Evolutionary conservation across 2,113 vertebrate species (phyloP).

Genomic region (Meleagris gallopavo): DNA sequence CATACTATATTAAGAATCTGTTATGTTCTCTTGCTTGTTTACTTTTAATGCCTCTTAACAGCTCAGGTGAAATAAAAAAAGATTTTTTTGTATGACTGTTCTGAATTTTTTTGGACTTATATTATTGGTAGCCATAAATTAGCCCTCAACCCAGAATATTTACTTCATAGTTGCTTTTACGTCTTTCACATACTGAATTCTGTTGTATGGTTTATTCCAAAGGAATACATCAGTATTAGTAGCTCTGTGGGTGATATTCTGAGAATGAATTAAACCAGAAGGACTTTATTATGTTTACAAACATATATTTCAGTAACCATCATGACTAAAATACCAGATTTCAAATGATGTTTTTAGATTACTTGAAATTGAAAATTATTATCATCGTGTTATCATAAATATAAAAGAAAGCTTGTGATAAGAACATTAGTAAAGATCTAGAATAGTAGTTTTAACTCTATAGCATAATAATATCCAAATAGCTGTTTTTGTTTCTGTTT

Average conservation of each 20-base stretch:
- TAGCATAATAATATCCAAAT: background rate
- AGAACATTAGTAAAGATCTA: background rate
- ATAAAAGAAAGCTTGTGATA: background rate
- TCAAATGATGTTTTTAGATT: background rate
- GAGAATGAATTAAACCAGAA: background rate
- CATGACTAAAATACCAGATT: background rate
- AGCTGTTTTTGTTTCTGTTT: background rate
- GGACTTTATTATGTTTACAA: background rate
- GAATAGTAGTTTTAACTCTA: background rate
- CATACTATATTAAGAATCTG: constrained; percentile 5
- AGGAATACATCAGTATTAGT: background rate
- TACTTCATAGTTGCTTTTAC: constrained; percentile 3
- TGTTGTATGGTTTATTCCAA: background rate
- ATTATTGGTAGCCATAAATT: constrained; percentile 27
- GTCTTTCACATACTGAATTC: background rate
- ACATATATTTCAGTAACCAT: background rate
- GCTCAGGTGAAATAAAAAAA: background rate
- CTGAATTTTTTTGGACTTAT: background rate
- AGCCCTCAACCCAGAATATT: background rate
- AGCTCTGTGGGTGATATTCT: background rate
- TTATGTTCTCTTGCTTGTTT: background rate
- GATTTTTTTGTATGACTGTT: background rate
- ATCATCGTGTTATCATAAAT: background rate
- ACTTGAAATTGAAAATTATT: background rate
- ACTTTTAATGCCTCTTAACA: constrained; percentile 19